Conservation (phyloP, 92 coral and sea anemone species). For the Nematostella vectensis region DNA sequence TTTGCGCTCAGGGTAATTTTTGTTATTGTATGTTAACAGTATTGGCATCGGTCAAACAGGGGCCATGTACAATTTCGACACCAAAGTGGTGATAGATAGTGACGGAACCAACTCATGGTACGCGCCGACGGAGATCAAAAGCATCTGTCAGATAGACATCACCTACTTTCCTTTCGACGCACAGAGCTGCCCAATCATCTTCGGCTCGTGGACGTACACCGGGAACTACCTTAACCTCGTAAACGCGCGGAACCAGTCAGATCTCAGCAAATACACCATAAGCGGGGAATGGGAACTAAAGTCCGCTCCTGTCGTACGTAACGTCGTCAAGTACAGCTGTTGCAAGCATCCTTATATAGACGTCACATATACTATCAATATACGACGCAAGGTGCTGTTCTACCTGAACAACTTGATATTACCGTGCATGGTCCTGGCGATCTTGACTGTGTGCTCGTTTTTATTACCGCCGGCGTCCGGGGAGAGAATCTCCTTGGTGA, state of each 20-base stretch:
- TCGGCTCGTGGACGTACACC: constrained; percentile 96
- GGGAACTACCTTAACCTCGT: constrained; percentile 56
- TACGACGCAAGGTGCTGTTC: constrained; percentile 74
- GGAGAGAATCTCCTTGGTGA: constrained; percentile 83
- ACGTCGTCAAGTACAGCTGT: constrained; percentile 69
- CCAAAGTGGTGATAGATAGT: constrained; percentile 47
- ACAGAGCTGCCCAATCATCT: constrained; percentile 65
- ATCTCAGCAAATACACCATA: constrained; percentile 56
- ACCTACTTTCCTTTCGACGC: constrained; percentile 82
- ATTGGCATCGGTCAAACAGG: constrained; percentile 87
- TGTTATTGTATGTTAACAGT: too few species aligned
- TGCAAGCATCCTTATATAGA: constrained; percentile 86
- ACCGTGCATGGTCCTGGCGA: constrained; percentile 73
- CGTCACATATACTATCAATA: constrained; percentile 62
- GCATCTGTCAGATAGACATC: constrained; percentile 88
- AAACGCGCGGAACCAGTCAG: constrained; percentile 41
- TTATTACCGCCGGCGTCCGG: constrained; percentile 82
- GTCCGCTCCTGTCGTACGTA: constrained; percentile 54
- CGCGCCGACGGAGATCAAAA: constrained; percentile 83
- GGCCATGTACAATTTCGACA: constrained; percentile 75
- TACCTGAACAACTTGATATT: constrained; percentile 74
- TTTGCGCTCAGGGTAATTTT: too few species aligned
- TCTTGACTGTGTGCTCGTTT: constrained; percentile 65
- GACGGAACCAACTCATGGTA: constrained; percentile 69
- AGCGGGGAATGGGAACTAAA: constrained; percentile 88